Conservation (phyloP, 1,140 invertebrate species). For the Hestina assimilis region DNA sequence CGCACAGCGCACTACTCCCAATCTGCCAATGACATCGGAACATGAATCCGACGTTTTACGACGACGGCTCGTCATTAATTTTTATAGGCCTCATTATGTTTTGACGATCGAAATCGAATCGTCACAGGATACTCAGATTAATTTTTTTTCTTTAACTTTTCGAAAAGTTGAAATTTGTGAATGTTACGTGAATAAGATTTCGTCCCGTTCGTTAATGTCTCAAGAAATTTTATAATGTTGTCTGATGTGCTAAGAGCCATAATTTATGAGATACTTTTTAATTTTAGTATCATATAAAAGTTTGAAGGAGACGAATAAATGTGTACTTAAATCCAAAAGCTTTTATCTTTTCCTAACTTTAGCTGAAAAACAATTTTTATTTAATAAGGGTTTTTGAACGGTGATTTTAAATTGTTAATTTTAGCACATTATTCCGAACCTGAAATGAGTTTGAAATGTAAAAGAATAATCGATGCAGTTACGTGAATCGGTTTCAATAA, state of each 20-base stretch:
- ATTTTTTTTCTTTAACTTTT: conserved; percentile 1
- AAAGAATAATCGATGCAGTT: too few species aligned
- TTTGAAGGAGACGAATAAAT: too few species aligned
- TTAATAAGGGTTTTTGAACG: too few species aligned
- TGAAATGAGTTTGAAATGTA: too few species aligned
- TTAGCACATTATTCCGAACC: too few species aligned
- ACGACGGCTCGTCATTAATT: conserved; percentile 32
- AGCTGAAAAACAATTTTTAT: too few species aligned
- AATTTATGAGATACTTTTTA: neutral
- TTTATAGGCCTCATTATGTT: conserved; percentile 37
- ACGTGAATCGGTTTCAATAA: neutral
- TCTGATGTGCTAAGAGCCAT: too few species aligned
- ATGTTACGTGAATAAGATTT: neutral
- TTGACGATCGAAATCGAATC: conserved; percentile 25
- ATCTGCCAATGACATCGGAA: conserved; percentile 31
- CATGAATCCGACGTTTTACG: conserved; percentile 36
- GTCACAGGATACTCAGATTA: conserved; percentile 20
- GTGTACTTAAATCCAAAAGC: too few species aligned
- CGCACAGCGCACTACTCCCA: conserved; percentile 18
- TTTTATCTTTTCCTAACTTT: too few species aligned
- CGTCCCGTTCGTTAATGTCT: neutral
- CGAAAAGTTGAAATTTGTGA: neutral
- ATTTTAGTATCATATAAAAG: neutral
- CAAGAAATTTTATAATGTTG: too few species aligned
- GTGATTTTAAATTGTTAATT: too few species aligned